A percentile compares a stretch with the other conserved stretches of the same genome.
Conservation (phyloP, 2,113 vertebrate species). For the Tragelaphus scriptus region DNA sequence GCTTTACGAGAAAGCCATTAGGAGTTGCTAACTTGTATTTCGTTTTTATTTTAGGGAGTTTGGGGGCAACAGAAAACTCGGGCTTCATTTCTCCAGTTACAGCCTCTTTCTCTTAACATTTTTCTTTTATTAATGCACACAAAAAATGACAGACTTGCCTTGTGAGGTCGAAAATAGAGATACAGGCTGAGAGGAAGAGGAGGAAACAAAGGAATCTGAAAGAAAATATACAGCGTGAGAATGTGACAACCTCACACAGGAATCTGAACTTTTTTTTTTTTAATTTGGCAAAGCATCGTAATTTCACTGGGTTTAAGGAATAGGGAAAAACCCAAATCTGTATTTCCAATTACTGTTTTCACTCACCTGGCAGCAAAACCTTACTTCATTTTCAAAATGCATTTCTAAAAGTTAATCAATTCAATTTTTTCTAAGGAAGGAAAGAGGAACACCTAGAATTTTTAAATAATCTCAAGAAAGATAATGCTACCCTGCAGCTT, state of each 20-base stretch:
- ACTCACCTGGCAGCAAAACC: constrained; percentile 68
- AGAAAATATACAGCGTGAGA: constrained; percentile 89
- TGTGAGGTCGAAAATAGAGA: constrained; percentile 95
- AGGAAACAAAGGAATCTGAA: constrained; percentile 97
- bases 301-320: neutral
- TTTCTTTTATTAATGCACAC: constrained; percentile 78
- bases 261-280: constrained; percentile 32
- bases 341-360: constrained; percentile 31
- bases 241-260: constrained; percentile 64
- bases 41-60: constrained; percentile 48
- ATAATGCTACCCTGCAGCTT: neutral
- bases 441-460: neutral
- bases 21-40: neutral
- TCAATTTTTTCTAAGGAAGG: neutral
- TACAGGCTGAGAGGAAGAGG: constrained; percentile 91
- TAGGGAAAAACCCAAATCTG: neutral
- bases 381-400: constrained; percentile 5
- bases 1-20: neutral
- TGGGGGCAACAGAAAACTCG: constrained; percentile 67
- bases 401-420: constrained; percentile 30
- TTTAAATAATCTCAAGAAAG: neutral
- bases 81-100: constrained; percentile 72
- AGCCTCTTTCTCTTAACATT: constrained; percentile 80
- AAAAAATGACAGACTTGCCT: constrained; percentile 92
- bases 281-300: neutral